Evolutionary conservation across 1,140 invertebrate species (phyloP).

Genomic region (Macrostomum lignano): DNA sequence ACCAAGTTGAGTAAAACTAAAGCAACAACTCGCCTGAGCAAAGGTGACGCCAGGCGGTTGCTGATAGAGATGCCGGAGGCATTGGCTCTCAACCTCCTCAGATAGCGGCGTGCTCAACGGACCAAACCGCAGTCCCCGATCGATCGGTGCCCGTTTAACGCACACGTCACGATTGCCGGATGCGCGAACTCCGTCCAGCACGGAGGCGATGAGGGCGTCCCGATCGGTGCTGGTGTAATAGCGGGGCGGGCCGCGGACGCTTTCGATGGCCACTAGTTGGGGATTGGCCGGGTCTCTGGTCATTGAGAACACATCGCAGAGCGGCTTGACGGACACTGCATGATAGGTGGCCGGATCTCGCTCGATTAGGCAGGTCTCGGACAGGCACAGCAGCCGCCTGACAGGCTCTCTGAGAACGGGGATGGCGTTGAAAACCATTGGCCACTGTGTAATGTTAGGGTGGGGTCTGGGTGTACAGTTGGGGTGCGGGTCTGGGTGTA

Average conservation of each 20-base stretch:
- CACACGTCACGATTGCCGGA: slow-evolving; percentile 90
- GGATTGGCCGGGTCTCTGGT: slow-evolving; percentile 61
- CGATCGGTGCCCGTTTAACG: slow-evolving; percentile 51
- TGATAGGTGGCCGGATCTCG: slow-evolving; percentile 79
- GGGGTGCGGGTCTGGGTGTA: no score
- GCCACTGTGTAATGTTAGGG: no score
- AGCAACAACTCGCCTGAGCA: not conserved
- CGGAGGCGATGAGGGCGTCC: slow-evolving; percentile 67
- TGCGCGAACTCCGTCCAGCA: slow-evolving; percentile 73
- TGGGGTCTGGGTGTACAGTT: no score
- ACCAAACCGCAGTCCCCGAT: slow-evolving; percentile 49
- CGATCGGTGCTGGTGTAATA: slow-evolving; percentile 60
- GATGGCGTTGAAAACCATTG: no score
- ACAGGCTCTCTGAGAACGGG: no score
- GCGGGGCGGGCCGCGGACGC: slow-evolving; percentile 57
- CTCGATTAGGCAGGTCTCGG: slow-evolving; percentile 74
- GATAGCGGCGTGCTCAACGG: slow-evolving; percentile 38
- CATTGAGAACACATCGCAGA: slow-evolving; percentile 63
- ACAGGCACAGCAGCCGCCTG: slow-evolving; percentile 67
- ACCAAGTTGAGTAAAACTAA: slow-evolving; percentile 1
- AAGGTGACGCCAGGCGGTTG: slow-evolving; percentile 33
- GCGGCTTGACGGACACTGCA: slow-evolving; percentile 53
- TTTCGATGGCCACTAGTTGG: slow-evolving; percentile 72
- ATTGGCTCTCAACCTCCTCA: slow-evolving; percentile 68
- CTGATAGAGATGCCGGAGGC: slow-evolving; percentile 51